Conservation (phyloP, 2,888 invertebrate species). For the Dynastes hyllus region DNA sequence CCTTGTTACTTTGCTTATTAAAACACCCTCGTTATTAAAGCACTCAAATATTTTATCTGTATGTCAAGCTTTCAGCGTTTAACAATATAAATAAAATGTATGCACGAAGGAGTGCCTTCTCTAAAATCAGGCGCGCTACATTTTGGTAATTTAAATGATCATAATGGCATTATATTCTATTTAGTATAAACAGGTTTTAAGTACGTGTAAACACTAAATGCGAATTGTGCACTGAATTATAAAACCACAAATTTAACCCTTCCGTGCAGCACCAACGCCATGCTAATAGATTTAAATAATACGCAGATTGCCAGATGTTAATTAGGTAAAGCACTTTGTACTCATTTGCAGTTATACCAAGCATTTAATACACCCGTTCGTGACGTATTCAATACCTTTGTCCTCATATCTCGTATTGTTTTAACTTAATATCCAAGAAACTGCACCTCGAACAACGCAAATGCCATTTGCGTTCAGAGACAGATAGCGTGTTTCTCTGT, state of each 20-base stretch:
- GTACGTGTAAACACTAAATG: too few species aligned
- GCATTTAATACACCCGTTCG: constrained; percentile 21
- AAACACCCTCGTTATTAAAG: too few species aligned
- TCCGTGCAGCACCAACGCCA: neutral
- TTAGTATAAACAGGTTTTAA: too few species aligned
- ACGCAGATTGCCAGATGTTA: constrained; percentile 25
- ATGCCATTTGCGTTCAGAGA: constrained; percentile 33
- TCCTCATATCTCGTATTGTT: constrained; percentile 12
- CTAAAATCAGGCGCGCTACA: too few species aligned
- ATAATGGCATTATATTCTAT: too few species aligned
- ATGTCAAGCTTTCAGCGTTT: too few species aligned
- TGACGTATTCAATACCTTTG: constrained; percentile 16
- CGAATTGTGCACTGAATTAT: neutral
- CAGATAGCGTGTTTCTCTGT: constrained; percentile 29
- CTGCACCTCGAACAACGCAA: constrained; percentile 25
- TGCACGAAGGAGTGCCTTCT: too few species aligned
- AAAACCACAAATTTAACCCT: neutral
- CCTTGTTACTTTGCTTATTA: too few species aligned
- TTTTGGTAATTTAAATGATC: too few species aligned
- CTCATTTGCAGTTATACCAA: constrained; percentile 29
- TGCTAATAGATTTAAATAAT: constrained; percentile 13
- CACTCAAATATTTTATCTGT: too few species aligned
- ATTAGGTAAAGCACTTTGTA: constrained; percentile 31
- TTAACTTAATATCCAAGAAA: constrained; percentile 19
- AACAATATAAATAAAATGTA: too few species aligned